phyloP scores from a whole-genome alignment of 2,113 vertebrate species.

The Pogona vitticeps region DNA sequence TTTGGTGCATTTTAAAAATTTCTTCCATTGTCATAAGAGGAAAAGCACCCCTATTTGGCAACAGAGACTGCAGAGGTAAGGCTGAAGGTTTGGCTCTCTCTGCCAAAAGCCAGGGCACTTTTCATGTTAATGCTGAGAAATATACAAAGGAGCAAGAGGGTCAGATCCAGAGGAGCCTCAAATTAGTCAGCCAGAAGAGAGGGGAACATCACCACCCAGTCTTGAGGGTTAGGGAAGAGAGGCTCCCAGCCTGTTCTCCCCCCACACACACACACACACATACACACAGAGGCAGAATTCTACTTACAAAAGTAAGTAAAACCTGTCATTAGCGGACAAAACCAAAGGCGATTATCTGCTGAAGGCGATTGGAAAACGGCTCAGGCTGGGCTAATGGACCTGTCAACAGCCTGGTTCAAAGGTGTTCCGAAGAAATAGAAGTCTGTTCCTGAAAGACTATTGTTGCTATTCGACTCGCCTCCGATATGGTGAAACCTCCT shows the following conservation, averaged over 20 bases:
- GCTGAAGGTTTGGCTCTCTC: constrained; percentile 61
- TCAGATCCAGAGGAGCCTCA: constrained; percentile 69
- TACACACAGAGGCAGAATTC: constrained; percentile 31
- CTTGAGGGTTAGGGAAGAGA: constrained; percentile 27
- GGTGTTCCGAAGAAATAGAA: not conserved
- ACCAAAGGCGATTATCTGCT: constrained; percentile 60
- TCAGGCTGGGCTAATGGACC: constrained; percentile 66
- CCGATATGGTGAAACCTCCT: constrained; percentile 53
- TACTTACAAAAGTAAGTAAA: constrained; percentile 59
- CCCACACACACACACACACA: not conserved
- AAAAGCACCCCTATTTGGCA: constrained; percentile 66
- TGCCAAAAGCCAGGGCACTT: constrained; percentile 48
- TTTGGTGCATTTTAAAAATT: constrained; percentile 77
- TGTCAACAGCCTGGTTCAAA: constrained; percentile 50
- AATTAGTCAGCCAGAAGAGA: constrained; percentile 65
- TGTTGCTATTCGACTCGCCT: constrained; percentile 53
- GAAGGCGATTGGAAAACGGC: constrained; percentile 58
- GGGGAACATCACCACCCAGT: constrained; percentile 37
- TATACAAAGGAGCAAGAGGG: constrained; percentile 56
- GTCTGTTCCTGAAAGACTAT: not conserved
- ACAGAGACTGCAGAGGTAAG: constrained; percentile 65
- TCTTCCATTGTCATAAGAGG: constrained; percentile 62
- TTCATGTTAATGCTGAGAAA: constrained; percentile 64
- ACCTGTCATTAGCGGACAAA: constrained; percentile 49
- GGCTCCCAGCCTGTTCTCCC: constrained; percentile 1